These are phyloP conservation scores for Sternarchorhynchus goeldii DNA, from an alignment of 2,797 vertebrate genomes.

Conservation along the genomic window DNA sequence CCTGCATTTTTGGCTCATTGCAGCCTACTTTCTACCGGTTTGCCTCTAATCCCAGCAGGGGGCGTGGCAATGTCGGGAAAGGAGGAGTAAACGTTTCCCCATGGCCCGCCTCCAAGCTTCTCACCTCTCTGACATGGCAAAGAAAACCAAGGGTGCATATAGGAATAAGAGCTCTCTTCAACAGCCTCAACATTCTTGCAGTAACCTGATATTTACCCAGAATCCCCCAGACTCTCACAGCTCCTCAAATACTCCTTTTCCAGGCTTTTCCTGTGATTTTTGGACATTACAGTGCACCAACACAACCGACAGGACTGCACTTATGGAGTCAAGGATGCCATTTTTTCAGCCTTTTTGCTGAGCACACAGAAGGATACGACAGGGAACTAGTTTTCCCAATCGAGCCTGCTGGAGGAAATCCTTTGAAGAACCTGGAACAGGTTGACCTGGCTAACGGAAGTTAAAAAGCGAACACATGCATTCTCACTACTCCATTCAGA, in stretches of 20 bases:
- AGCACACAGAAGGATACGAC: slow-evolving; percentile 61
- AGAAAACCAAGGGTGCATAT: slow-evolving; percentile 49
- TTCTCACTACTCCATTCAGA: not conserved
- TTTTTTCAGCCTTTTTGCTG: slow-evolving; percentile 56
- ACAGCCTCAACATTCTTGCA: slow-evolving; percentile 37
- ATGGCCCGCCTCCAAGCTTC: slow-evolving; percentile 49
- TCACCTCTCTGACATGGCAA: slow-evolving; percentile 49
- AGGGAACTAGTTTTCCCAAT: slow-evolving; percentile 23
- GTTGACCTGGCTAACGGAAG: slow-evolving; percentile 10
- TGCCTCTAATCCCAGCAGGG: slow-evolving; percentile 75
- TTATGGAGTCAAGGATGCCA: not conserved
- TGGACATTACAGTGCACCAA: too few relatives aligned
- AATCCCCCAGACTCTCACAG: not conserved
- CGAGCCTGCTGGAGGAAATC: not conserved
- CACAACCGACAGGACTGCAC: too few relatives aligned
- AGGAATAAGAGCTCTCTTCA: slow-evolving; percentile 26
- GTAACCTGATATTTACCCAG: too few relatives aligned
- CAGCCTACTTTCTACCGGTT: slow-evolving; percentile 75
- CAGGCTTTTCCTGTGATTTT: not conserved
- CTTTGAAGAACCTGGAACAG: slow-evolving; percentile 2
- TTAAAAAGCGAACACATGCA: not conserved
- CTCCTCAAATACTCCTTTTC: slow-evolving; percentile 17
- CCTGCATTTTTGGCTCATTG: slow-evolving; percentile 75
- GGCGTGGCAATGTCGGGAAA: slow-evolving; percentile 52
- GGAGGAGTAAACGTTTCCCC: slow-evolving; percentile 72